Percentiles rank a stretch among this genome's conserved stretches.
Evolutionary conservation across 2,113 vertebrate genomes (phyloP).

Genomic region (Danionella cerebrum): DNA sequence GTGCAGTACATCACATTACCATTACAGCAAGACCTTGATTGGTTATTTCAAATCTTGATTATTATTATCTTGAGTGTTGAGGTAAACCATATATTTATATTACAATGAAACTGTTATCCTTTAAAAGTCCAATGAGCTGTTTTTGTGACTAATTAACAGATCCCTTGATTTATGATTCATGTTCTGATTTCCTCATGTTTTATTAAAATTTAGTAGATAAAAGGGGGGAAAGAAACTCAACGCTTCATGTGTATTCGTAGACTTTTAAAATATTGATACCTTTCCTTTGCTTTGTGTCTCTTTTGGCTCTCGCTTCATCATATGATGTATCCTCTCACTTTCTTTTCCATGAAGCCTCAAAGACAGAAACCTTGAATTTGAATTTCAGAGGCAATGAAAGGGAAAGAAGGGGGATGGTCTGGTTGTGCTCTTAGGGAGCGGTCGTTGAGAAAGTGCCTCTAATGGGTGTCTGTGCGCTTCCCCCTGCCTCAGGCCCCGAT

Average conservation of each 20-base stretch:
- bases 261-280: conserved; percentile 24
- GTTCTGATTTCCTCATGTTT: background rate
- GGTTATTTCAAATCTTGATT: no score
- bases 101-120: no score
- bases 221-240: background rate
- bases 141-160: no score
- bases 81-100: no score
- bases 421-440: conserved; percentile 38
- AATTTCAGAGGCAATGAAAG: conserved; percentile 57
- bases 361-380: conserved; percentile 64
- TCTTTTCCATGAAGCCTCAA: conserved; percentile 37
- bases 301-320: conserved; percentile 35
- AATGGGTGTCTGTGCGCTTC: conserved; percentile 58
- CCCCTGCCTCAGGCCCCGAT: conserved; percentile 70
- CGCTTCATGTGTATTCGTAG: background rate
- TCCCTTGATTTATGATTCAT: no score
- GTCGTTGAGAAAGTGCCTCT: conserved; percentile 69
- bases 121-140: no score
- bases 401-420: background rate
- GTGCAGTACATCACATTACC: no score
- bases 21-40: no score
- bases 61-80: no score
- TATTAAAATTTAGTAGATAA: no score
- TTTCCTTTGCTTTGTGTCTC: conserved; percentile 25
- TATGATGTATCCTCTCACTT: conserved; percentile 19